Base-by-base conservation (phyloP, 2,888 invertebrate species). In the Leistus spinibarbis region DNA sequence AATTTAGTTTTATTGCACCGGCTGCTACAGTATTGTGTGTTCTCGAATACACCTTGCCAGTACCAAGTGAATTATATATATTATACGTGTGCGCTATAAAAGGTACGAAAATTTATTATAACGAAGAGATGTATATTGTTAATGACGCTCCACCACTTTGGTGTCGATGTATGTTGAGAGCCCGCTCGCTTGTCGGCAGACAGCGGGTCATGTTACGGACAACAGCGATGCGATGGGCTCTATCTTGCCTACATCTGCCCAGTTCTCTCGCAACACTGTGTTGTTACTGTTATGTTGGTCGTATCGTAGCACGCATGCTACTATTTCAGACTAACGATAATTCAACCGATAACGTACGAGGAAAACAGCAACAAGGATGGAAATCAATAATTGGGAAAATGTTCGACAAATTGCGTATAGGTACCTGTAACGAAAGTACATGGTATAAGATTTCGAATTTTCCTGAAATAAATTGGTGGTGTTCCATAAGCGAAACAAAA, bases 1-100 rank as follows among this genome's bases (percentile, higher is more conserved):
- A 73, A 67, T 73, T 73, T 73, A 73, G 67, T 67, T 73, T 73
- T 73, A 73, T 73, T 73, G 40, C 65, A 24, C 64, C n/a, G 63
- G 71, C 40, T 40, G 40, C 13, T 40, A 40, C 40, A 2, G 40
- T 40, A 40, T 40, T 40, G 40, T 40, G 40, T 40, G 40, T 40
- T 40, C 40, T 40, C 13, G 40, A 40, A 40, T 40, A 40, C n/a
- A n/a, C 23, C 67, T 22, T 24, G 19, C 20, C 27, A 5, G 40
- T 40, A 40, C 40, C 40, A 40, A 40, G 40, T 40, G 40, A 40
- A 40, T 10, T 40, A 40, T 40, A 40, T 40, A 40, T 40, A 67
- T 68, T 68, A 24, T 69, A 24, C 19, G 60, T 27, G 60, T 27
- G 22, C 5, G 69, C 69, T 69, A 20, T 60, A 69, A 69, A 69